phyloP scores from a whole-genome alignment of 1,140 invertebrate species.

The Drosophila pseudoobscura region DNA sequence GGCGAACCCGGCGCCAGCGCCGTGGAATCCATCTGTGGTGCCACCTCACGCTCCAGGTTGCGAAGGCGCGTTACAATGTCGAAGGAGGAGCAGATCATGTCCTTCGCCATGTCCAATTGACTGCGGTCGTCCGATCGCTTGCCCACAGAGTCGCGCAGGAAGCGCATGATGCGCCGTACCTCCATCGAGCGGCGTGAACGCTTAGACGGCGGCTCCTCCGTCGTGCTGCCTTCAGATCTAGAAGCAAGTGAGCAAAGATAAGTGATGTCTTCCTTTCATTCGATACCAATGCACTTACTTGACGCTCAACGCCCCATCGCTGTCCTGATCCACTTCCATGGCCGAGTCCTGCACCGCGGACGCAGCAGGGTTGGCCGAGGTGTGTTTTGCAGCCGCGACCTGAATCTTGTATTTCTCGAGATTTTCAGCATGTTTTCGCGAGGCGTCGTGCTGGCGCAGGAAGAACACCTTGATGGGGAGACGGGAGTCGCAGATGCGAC shows the following conservation, averaged over 20 bases:
- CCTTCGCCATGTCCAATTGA: slow-evolving; percentile 63
- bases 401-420: slow-evolving; percentile 18
- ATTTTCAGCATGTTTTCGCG: slow-evolving; percentile 53
- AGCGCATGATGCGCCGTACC: slow-evolving; percentile 51
- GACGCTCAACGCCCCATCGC: slow-evolving; percentile 47
- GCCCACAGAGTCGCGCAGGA: slow-evolving; percentile 46
- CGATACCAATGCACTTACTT: slow-evolving; percentile 34
- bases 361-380: neutral
- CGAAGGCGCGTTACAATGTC: slow-evolving; percentile 63
- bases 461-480: slow-evolving; percentile 67
- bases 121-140: slow-evolving; percentile 50
- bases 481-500: slow-evolving; percentile 53
- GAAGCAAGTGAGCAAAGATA: neutral
- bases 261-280: neutral
- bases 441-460: slow-evolving; percentile 58
- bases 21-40: neutral
- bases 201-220: slow-evolving; percentile 39
- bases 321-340: slow-evolving; percentile 44
- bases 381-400: neutral
- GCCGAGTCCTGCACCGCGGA: slow-evolving; percentile 10
- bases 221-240: slow-evolving; percentile 57
- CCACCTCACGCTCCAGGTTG: slow-evolving; percentile 34
- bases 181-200: slow-evolving; percentile 50
- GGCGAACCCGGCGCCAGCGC: neutral
- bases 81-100: slow-evolving; percentile 70